Percentiles rank a stretch among this genome's conserved stretches.
These are phyloP conservation scores for Montipora efflorescens DNA, from an alignment of 64 coral and sea anemone species.

Conservation along the genomic window DNA sequence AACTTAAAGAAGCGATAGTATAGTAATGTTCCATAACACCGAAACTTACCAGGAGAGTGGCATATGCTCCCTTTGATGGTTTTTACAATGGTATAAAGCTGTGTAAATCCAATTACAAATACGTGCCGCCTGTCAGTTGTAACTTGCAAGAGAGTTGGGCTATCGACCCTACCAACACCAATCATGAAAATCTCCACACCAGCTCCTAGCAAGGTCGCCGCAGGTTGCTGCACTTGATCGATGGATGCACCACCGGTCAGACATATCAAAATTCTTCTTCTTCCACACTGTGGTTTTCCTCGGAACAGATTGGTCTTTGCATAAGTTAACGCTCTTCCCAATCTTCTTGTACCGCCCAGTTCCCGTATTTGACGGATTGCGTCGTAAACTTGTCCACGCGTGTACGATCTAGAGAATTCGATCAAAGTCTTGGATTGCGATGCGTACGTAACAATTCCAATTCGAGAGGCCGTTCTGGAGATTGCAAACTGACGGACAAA, in stretches of 20 bases:
- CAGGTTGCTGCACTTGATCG: slow-evolving; percentile 32
- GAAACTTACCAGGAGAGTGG: slow-evolving; percentile 31
- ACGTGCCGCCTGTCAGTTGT: slow-evolving; percentile 54
- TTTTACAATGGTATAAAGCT: slow-evolving; percentile 14
- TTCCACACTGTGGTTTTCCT: slow-evolving; percentile 67
- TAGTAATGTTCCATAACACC: neutral
- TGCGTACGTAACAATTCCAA: slow-evolving; percentile 48
- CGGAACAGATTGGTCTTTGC: slow-evolving; percentile 44
- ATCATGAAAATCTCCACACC: slow-evolving; percentile 63
- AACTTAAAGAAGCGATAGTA: no score
- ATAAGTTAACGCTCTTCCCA: slow-evolving; percentile 45
- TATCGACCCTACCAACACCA: neutral
- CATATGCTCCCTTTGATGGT: slow-evolving; percentile 46
- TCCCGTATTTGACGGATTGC: slow-evolving; percentile 12
- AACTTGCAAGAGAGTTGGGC: neutral
- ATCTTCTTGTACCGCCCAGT: slow-evolving; percentile 21
- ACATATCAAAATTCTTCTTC: slow-evolving; percentile 63
- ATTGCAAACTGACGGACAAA: slow-evolving; percentile 32
- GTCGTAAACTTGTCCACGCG: neutral
- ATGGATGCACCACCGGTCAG: slow-evolving; percentile 27
- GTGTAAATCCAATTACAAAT: neutral
- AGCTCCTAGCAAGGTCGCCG: neutral
- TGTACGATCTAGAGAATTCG: neutral
- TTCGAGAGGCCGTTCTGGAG: slow-evolving; percentile 21
- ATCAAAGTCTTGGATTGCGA: slow-evolving; percentile 14